Base-by-base conservation (phyloP, 2,113 vertebrate genomes). In the Zosterops borbonicus region DNA sequence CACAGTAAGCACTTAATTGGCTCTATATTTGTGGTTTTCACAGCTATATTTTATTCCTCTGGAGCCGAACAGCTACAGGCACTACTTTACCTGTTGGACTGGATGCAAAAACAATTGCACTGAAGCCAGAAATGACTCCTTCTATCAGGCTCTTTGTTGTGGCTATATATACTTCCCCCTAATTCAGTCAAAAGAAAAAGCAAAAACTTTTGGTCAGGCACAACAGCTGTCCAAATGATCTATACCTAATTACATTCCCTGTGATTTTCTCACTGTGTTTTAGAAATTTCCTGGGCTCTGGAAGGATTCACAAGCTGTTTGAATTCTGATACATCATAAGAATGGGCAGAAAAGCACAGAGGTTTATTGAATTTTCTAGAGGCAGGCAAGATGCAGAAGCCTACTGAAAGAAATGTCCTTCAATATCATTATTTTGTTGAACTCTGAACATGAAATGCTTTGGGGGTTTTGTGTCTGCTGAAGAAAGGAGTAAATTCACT, bases 91-190 rank as follows among this genome's bases (percentile, higher is more conserved):
- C 98, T 98, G 97, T 98, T 44, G 97, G 97, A 44, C 97, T 58
- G 0, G 97, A 97, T 11, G 97, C 97, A 93, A 98, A 98, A 82
- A 98, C 92, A 0, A 93, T 98, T 7, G 96, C 94, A 2, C 97
- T 98, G 95, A 98, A 98, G 55, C 97, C 97, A 33, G 95, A 98
- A 90, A 98, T 89, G 2, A 98, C 79, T 9, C 97, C 96, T 71
- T 82, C 97, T 59, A 97, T 95, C 46, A 98, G 87, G 42, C 81
- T 97, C 87, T 96, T 97, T 23, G 95, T 97, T 5, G 95, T 98
- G 39, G 95, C 96, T 35, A 63, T 5, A 41, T 97, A 98, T 11
- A 97, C 94, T 4, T 97, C 96, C 58, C 97, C 95, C 98, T 98
- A 89, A 19, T 77, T 92, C 49, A 93, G 81, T 91, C 13, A 31